These are phyloP conservation scores for Hyles lineata DNA, from an alignment of 2,888 invertebrate genomes.

Conservation along the genomic window DNA sequence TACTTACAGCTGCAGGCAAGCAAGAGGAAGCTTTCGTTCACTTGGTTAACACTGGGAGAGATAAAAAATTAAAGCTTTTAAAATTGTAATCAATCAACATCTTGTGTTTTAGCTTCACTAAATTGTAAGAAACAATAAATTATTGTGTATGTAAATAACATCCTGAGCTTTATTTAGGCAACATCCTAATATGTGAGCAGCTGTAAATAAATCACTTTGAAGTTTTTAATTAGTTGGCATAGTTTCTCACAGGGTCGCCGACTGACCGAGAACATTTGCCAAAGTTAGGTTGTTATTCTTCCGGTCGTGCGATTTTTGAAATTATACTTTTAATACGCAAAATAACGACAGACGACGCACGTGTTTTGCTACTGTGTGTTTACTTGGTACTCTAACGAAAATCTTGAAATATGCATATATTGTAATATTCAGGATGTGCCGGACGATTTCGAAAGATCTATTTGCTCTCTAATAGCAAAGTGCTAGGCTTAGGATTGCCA, in stretches of 20 bases:
- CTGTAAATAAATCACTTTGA: slow-evolving; percentile 48
- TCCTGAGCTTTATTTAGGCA: slow-evolving; percentile 81
- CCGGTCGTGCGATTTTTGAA: not conserved
- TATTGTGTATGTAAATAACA: slow-evolving; percentile 85
- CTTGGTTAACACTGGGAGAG: slow-evolving; percentile 77
- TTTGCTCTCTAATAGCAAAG: slow-evolving; percentile 13
- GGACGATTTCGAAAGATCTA: not conserved
- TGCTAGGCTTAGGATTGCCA: slow-evolving; percentile 16
- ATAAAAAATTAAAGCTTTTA: slow-evolving; percentile 79
- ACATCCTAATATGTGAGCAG: slow-evolving; percentile 64
- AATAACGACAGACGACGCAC: not conserved
- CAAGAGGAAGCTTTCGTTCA: slow-evolving; percentile 73
- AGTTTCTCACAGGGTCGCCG: slow-evolving; percentile 49
- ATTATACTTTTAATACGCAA: not conserved
- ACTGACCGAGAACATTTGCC: slow-evolving; percentile 45
- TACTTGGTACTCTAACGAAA: not conserved
- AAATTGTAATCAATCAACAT: slow-evolving; percentile 82
- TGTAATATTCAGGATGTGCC: not conserved
- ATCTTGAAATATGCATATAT: not conserved
- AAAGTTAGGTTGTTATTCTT: slow-evolving; percentile 36
- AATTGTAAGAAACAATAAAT: slow-evolving; percentile 85
- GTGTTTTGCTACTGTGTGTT: not conserved
- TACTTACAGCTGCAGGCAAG: slow-evolving; percentile 68
- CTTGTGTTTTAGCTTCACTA: slow-evolving; percentile 84
- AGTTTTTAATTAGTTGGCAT: slow-evolving; percentile 47